Evolutionary conservation across 2,888 invertebrate species (phyloP).

Genomic region (Schizaphis graminum): DNA sequence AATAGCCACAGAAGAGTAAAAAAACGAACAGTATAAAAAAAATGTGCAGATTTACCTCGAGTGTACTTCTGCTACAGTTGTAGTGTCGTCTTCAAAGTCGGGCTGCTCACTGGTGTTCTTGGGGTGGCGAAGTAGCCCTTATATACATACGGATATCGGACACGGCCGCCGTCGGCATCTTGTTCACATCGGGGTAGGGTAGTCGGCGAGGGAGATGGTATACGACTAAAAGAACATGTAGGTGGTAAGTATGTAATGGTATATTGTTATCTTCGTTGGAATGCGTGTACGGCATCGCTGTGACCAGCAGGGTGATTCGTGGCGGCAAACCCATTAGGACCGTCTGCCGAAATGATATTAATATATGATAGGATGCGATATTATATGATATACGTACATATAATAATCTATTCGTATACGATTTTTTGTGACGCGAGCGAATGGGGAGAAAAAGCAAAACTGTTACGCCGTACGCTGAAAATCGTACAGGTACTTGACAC

Average conservation of each 20-base stretch:
- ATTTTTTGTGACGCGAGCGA: not conserved
- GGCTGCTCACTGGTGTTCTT: constrained; percentile 24
- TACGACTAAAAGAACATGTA: not conserved
- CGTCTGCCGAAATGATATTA: not conserved
- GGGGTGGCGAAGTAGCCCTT: constrained; percentile 26
- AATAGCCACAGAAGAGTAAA: not conserved
- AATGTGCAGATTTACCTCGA: not conserved
- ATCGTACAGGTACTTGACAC: not conserved
- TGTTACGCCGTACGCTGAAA: not conserved
- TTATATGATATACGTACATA: too few species aligned
- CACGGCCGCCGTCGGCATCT: not conserved
- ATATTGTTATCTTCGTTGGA: not conserved
- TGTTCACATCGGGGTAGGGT: not conserved
- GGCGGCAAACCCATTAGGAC: not conserved
- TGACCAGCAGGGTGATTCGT: not conserved
- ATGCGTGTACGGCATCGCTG: not conserved
- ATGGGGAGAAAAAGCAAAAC: not conserved
- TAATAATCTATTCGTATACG: not conserved
- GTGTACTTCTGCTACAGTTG: constrained; percentile 4
- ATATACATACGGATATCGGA: constrained; percentile 14
- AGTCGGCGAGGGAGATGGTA: not conserved
- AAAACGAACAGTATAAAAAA: not conserved
- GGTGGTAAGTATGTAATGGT: not conserved
- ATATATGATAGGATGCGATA: not conserved
- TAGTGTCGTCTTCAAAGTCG: constrained; percentile 9